Evolutionary conservation across 1,140 invertebrate species (phyloP), one percentile per base, ranked within the genome.

Genomic region (Trichonephila inaurata): DNA sequence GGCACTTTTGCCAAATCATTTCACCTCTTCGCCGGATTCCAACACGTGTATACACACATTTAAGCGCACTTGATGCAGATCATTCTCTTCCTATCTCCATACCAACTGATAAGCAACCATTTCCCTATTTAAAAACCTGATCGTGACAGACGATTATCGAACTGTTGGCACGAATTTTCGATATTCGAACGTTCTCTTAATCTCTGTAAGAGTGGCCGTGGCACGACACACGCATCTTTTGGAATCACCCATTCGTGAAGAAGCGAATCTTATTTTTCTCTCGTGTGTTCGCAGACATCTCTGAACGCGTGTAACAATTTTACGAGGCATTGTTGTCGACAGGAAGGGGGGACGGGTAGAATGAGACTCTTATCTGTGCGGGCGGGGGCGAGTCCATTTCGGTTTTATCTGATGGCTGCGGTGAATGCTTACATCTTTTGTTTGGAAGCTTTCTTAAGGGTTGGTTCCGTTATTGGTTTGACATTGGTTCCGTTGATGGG

Each of bases 121-220:
- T 24, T 51, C 7, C 51, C 21, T 10, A 77, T 77, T 40, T 33
- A 77, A 77, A 77, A 77, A 24, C 33, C 72, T 14, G 10, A 33
- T 77, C 72, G 72, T 40, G 72, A 77, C 72, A 33, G 12, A 6
- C 72, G 72, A 77, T 77, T 77, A 77, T 77, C 72, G 72, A 77
- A 77, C 33, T 16, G 16, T 19, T 40, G 28, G 72, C 28, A 77
- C 28, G 72, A 77, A 77, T 77, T 33, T 19, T 18, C 28, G 69
- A 77, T 28, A 77, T 40, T 77, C 18, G 72, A 16, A 77, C 28
- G 28, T 28, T 77, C 18, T 14, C 28, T 28, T 40, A 77, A 72
- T 40, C 33, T 40, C 18, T 5, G 72, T 33, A 77, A 40, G 33
- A 77, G 33, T 77, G 28, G 28, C 33, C 72, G 33, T 33, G 28